Base-by-base conservation (phyloP, 2,797 vertebrate species). In the Austrolebias charrua region DNA sequence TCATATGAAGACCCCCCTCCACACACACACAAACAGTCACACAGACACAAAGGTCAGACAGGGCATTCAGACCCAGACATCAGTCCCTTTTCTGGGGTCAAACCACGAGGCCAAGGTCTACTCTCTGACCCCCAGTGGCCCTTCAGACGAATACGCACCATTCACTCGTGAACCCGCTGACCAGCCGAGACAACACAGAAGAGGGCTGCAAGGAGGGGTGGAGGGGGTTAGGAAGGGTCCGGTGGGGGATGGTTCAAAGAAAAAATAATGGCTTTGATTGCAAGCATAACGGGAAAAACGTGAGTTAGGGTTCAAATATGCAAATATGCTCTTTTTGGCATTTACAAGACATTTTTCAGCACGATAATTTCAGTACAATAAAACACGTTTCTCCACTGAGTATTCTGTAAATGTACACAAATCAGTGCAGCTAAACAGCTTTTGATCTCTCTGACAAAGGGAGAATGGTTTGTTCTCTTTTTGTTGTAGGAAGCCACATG, bases 71-170 rank as follows among this genome's bases (percentile, higher is more conserved):
- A 83, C 76, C 86, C 90, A 92, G 91, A 91, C 92, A 87, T 75
- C 67, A 80, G 89, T 82, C 82, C 90, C 79, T 85, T 85, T 83
- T 86, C 74, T 46, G 72, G 82, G 92, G 89, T 92, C 90, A 91
- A 83, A 81, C 83, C 87, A 85, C 80, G 89, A 90, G 90, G 91
- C 89, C 91, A 92, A 89, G 89, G 89, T 90, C 87, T 90, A 71
- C 81, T 83, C 84, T 56, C 68, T 85, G 62, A 87, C 81, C 87
- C 24, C 66, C 69, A 55, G 24, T 75, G 74, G 56, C 79, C 81
- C 64, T 76, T 66, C 66, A 71, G 52, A 80, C 46, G 53, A 63
- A 66, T 68, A 75, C 69, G 69, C 65, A 68, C 60, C 67, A 75
- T 73, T 68, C 67, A 71, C 68, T 66, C 66, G 71, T 55, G 60